Percentiles rank a stretch among this genome's conserved stretches.
Evolutionary conservation across 2,797 vertebrate genomes (phyloP).

Genomic region (Lepus townsendii): DNA sequence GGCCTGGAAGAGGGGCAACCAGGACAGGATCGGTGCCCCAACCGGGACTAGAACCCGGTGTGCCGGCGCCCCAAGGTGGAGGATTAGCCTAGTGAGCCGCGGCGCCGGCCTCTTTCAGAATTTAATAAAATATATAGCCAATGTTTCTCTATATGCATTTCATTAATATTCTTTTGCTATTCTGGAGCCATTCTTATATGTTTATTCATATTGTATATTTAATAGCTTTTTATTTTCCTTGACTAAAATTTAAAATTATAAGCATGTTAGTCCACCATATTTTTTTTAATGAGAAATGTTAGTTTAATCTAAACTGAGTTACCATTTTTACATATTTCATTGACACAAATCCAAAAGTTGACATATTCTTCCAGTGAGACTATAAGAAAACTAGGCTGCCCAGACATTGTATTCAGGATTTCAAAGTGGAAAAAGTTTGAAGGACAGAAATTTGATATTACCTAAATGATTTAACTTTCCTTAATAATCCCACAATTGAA

Average conservation of each 20-base stretch:
- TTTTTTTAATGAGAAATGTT: constrained; percentile 6
- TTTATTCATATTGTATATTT: background rate
- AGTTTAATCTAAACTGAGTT: background rate
- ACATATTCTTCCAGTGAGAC: background rate
- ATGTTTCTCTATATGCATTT: constrained; percentile 3
- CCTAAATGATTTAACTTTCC: no score
- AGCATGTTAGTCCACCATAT: constrained; percentile 24
- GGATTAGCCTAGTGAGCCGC: no score
- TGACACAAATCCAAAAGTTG: background rate
- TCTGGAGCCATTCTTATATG: constrained; percentile 11
- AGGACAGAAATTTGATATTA: background rate
- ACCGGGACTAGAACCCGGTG: no score
- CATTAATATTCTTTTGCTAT: background rate
- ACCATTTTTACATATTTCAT: background rate
- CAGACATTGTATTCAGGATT: background rate
- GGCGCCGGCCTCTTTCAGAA: background rate
- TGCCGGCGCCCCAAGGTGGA: no score
- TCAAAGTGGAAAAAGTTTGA: background rate
- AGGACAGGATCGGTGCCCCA: no score
- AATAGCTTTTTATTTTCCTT: background rate
- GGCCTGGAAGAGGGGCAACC: no score
- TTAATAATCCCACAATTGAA: background rate
- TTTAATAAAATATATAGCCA: constrained; percentile 29
- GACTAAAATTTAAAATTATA: background rate
- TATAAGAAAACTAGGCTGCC: background rate